These are phyloP conservation scores for Ochotona princeps DNA, from an alignment of 2,113 vertebrate species.

Conservation along the genomic window DNA sequence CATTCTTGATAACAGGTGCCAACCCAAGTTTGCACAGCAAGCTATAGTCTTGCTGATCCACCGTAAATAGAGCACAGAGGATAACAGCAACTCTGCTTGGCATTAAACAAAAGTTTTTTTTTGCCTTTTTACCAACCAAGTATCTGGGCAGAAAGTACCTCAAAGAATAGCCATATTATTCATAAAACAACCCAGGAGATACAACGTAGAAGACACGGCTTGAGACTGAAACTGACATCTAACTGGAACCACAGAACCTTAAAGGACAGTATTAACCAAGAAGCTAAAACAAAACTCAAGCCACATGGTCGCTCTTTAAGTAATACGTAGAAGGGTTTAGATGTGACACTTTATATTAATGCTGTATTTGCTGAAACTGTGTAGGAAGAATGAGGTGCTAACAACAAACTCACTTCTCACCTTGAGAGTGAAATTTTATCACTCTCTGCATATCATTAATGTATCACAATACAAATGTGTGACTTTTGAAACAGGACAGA, in stretches of 20 bases:
- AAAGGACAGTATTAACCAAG: not conserved
- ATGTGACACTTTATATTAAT: not conserved
- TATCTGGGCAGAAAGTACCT: not conserved
- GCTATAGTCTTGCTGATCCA: not conserved
- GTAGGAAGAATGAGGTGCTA: not conserved
- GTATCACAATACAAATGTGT: not conserved
- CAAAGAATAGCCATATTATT: not conserved
- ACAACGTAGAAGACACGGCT: not conserved
- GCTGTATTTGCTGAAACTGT: not conserved
- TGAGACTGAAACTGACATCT: not conserved
- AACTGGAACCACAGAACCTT: not conserved
- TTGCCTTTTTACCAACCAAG: not conserved
- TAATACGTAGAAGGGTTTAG: not conserved
- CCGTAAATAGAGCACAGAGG: not conserved
- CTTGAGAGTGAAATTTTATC: not conserved
- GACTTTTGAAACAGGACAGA: not conserved
- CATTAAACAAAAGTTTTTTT: not conserved
- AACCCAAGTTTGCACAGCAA: not conserved
- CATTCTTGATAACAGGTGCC: not conserved
- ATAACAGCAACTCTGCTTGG: not conserved
- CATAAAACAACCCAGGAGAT: not conserved
- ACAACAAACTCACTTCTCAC: not conserved
- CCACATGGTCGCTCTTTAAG: not conserved
- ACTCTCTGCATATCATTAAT: not conserved
- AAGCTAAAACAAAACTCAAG: not conserved